Evolutionary conservation across 2,888 invertebrate genomes (phyloP).

Genomic region (Clunio marinus): DNA sequence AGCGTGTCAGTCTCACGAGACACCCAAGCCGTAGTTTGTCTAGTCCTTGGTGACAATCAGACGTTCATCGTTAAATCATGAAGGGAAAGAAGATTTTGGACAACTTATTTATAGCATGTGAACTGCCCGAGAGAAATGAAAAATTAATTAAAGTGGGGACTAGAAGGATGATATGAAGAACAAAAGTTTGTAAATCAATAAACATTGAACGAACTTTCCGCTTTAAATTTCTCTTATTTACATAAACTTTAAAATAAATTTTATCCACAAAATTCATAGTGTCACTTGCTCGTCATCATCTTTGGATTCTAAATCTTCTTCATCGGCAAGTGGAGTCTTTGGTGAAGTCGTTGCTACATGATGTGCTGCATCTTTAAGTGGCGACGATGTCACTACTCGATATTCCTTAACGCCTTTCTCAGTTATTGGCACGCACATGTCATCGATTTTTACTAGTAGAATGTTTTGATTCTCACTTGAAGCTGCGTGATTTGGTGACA

Average conservation of each 20-base stretch:
- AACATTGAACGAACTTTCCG: background rate
- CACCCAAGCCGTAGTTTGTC: too few species aligned
- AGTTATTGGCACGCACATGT: constrained; percentile 81
- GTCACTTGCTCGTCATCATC: constrained; percentile 31
- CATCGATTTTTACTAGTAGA: constrained; percentile 86
- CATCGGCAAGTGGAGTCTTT: background rate
- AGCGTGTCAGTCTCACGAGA: too few species aligned
- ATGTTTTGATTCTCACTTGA: constrained; percentile 92
- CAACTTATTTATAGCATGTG: too few species aligned
- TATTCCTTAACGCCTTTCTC: constrained; percentile 74
- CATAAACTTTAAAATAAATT: constrained; percentile 4
- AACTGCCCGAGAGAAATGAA: too few species aligned
- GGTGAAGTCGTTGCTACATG: constrained; percentile 7
- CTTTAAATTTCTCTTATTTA: constrained; percentile 8
- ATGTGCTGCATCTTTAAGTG: background rate
- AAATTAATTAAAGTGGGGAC: too few species aligned
- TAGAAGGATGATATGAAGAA: background rate
- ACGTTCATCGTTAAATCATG: too few species aligned
- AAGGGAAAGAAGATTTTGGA: too few species aligned
- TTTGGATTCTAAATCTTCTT: constrained; percentile 29
- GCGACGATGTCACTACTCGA: constrained; percentile 9
- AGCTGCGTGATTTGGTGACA: constrained; percentile 90
- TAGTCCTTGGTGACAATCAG: too few species aligned
- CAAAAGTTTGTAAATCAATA: background rate
- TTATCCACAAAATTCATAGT: constrained; percentile 25